Conservation (phyloP, 2,888 invertebrate genomes). For the Eucera pruinosa region DNA sequence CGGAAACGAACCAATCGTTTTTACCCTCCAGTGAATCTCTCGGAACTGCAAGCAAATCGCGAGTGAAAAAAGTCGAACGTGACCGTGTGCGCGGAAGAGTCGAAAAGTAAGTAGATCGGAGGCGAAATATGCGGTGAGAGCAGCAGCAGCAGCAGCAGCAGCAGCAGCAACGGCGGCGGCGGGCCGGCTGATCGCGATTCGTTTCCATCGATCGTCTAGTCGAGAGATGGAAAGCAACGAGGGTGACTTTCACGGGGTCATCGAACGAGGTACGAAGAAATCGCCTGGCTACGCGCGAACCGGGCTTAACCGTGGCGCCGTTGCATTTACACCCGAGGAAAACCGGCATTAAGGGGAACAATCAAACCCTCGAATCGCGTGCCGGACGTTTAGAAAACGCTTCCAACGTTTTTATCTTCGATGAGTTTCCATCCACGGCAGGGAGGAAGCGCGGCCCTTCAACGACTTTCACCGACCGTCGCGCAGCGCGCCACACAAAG, state of each 20-base stretch:
- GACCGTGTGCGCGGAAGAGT: background rate
- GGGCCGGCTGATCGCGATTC: constrained; percentile 9
- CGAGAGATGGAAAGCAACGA: constrained; percentile 5
- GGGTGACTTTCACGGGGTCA: constrained; percentile 15
- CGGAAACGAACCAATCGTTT: constrained; percentile 28
- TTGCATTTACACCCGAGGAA: constrained; percentile 35
- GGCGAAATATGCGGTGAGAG: constrained; percentile 18
- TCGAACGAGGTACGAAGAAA: too few relatives aligned
- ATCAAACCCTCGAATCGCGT: constrained; percentile 51
- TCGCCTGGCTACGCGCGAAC: too few relatives aligned
- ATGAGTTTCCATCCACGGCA: constrained; percentile 45
- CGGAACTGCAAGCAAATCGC: constrained; percentile 12
- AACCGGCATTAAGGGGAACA: constrained; percentile 56
- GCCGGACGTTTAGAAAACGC: constrained; percentile 49
- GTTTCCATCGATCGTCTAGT: constrained; percentile 18
- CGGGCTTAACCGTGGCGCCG: too few relatives aligned
- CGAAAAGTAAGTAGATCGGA: constrained; percentile 16
- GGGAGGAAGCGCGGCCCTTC: constrained; percentile 40
- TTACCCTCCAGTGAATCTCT: constrained; percentile 14
- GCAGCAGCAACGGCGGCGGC: too few relatives aligned
- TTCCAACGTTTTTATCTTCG: constrained; percentile 51
- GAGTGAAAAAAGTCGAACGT: background rate
- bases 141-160: too few relatives aligned
- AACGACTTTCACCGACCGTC: constrained; percentile 35
- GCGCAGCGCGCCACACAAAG: constrained; percentile 45